Conservation (phyloP, 2,113 vertebrate genomes). For the Coptodon bakossiorum region DNA sequence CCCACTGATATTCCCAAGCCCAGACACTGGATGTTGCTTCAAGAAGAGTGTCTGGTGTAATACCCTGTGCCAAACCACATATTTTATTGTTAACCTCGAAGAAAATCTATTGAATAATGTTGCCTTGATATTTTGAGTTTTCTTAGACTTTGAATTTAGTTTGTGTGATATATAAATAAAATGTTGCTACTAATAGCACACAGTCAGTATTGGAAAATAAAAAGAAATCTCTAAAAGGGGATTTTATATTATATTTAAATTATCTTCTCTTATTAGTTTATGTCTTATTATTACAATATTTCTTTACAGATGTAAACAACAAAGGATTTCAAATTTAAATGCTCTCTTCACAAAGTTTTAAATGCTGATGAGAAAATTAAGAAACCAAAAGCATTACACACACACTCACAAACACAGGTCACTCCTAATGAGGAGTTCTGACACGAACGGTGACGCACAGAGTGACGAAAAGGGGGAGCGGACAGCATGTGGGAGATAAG, state of each 20-base stretch:
- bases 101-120: not conserved
- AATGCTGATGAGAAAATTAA: not conserved
- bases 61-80: not conserved
- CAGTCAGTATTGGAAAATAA: not conserved
- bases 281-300: not conserved
- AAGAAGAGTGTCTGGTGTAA: not conserved
- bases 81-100: not conserved
- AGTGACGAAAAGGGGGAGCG: conserved; percentile 9
- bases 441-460: conserved; percentile 48
- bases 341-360: not conserved
- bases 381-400: not conserved
- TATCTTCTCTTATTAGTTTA: not conserved
- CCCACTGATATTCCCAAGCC: not conserved
- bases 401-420: not conserved
- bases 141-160: not conserved
- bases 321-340: not conserved
- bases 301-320: not conserved
- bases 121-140: not conserved
- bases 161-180: not conserved
- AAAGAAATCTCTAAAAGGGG: not conserved
- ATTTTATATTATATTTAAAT: not conserved
- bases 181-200: not conserved
- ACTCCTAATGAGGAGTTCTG: conserved; percentile 7
- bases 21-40: not conserved
- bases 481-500: conserved; percentile 35